Conservation (phyloP, 2,888 invertebrate species). For the Dryococelus australis region DNA sequence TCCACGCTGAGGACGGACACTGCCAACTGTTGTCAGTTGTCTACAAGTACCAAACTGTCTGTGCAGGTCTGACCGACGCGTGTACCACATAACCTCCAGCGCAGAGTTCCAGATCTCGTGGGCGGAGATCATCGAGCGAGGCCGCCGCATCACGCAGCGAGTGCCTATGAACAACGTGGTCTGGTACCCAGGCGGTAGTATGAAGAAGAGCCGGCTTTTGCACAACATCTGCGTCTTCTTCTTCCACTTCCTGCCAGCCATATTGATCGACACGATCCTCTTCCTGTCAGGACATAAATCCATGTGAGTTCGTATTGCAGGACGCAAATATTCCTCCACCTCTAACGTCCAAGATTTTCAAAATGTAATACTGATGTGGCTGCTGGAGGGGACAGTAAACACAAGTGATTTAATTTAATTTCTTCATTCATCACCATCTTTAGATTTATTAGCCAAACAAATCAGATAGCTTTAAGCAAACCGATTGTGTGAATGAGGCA, state of each 20-base stretch:
- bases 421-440: no score
- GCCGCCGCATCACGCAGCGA: slow-evolving; percentile 74
- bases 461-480: no score
- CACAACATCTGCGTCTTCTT: slow-evolving; percentile 85
- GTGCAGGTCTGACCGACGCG: slow-evolving; percentile 58
- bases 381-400: no score
- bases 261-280: slow-evolving; percentile 80
- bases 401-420: no score
- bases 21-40: no score
- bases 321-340: no score
- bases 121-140: slow-evolving; percentile 86
- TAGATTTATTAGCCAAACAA: no score
- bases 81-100: slow-evolving; percentile 81
- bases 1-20: no score
- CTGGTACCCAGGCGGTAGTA: slow-evolving; percentile 88
- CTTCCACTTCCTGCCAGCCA: slow-evolving; percentile 91
- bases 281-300: slow-evolving; percentile 86
- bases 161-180: slow-evolving; percentile 88
- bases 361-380: no score
- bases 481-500: no score
- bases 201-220: slow-evolving; percentile 78
- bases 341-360: no score
- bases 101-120: slow-evolving; percentile 79
- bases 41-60: background rate
- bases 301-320: slow-evolving; percentile 67